These are phyloP conservation scores for Notodonta ziczac DNA, from an alignment of 2,888 invertebrate genomes.

Conservation along the genomic window DNA sequence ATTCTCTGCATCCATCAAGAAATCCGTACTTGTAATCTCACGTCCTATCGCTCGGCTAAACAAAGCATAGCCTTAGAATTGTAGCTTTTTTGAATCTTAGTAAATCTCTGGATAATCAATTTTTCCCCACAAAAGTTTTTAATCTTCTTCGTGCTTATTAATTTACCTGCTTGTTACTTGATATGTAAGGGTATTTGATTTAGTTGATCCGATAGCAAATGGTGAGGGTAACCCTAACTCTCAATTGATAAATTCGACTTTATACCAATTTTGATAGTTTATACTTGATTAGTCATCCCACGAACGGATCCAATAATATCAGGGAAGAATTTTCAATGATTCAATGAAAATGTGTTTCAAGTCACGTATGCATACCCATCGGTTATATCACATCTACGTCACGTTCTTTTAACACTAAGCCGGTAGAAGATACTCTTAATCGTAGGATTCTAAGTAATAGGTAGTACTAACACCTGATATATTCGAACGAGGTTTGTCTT, in stretches of 20 bases:
- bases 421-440: conserved; percentile 4
- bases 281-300: conserved; percentile 3
- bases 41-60: neutral
- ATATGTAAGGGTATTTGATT: no score
- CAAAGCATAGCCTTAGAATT: no score
- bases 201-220: no score
- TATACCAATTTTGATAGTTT: neutral
- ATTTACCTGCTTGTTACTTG: no score
- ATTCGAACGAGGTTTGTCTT: neutral
- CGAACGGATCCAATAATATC: conserved; percentile 19
- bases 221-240: no score
- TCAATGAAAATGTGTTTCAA: conserved; percentile 35
- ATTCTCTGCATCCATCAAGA: conserved; percentile 12
- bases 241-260: neutral
- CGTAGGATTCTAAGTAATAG: neutral
- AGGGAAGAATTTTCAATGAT: conserved; percentile 33
- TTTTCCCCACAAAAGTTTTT: no score
- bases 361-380: conserved; percentile 42
- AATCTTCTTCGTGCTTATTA: no score
- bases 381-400: conserved; percentile 31
- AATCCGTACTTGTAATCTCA: neutral
- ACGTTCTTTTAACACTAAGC: conserved; percentile 19
- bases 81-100: no score
- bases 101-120: no score
- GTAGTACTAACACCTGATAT: neutral